Evolutionary conservation across 2,797 vertebrate species (phyloP).

Genomic region (Triplophysa yarkandensis): DNA sequence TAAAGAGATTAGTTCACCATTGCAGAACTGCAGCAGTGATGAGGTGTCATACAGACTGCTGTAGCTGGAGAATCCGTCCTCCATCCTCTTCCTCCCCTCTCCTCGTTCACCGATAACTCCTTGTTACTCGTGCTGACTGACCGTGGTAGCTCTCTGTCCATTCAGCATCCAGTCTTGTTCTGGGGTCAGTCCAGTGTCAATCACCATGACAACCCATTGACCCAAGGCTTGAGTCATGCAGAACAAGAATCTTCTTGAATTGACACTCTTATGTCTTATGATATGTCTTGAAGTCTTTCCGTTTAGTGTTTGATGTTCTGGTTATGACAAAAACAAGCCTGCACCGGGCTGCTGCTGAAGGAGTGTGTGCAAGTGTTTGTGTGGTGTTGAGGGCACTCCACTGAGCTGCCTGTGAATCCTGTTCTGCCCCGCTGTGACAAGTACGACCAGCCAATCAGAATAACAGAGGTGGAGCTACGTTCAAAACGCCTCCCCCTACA

Average conservation of each 20-base stretch:
- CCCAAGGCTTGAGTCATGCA: conserved; percentile 70
- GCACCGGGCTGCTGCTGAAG: conserved; percentile 56
- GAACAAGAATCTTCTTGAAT: conserved; percentile 63
- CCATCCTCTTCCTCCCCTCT: conserved; percentile 79
- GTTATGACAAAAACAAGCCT: conserved; percentile 71
- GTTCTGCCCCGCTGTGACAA: conserved; percentile 66
- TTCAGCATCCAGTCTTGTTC: conserved; percentile 71
- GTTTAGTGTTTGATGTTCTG: no score
- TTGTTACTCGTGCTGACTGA: conserved; percentile 70
- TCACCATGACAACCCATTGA: conserved; percentile 89
- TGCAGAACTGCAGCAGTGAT: conserved; percentile 96
- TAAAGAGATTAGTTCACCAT: conserved; percentile 82
- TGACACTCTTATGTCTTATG: no score
- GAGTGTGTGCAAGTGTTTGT: conserved; percentile 62
- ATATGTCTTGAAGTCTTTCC: no score
- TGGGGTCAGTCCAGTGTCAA: conserved; percentile 79
- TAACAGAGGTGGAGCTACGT: conserved; percentile 63
- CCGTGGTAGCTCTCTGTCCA: conserved; percentile 70
- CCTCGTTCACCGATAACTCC: conserved; percentile 54
- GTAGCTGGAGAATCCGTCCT: conserved; percentile 96
- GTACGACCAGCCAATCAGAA: conserved; percentile 68
- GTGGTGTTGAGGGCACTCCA: conserved; percentile 76
- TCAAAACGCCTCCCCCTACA: conserved; percentile 63
- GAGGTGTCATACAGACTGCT: conserved; percentile 97
- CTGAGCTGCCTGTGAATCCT: conserved; percentile 62